Conservation (phyloP, 1,140 invertebrate genomes). For the Onthophagus taurus region DNA sequence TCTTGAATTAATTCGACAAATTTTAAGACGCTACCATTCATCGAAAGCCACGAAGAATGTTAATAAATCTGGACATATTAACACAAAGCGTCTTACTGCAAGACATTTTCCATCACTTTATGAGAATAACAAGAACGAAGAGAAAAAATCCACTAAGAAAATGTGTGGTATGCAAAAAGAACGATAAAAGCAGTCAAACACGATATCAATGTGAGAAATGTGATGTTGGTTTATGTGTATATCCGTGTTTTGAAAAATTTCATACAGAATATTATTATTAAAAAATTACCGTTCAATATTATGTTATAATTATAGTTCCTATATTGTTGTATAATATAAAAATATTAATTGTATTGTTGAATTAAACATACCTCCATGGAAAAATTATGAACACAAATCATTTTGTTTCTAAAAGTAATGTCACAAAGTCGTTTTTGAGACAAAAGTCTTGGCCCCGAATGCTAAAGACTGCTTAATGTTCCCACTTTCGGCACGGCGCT, state of each 20-base stretch:
- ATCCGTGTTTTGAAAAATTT: slow-evolving; percentile 19
- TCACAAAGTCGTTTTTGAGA: no score
- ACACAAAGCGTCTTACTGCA: slow-evolving; percentile 2
- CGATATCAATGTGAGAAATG: slow-evolving; percentile 20
- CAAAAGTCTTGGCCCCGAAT: no score
- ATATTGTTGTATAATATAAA: no score
- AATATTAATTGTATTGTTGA: no score
- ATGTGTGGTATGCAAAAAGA: slow-evolving; percentile 17
- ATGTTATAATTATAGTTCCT: no score
- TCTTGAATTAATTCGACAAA: neutral
- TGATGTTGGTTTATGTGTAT: slow-evolving; percentile 17
- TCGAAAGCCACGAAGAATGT: neutral
- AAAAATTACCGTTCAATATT: no score
- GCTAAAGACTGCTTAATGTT: no score
- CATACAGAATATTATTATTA: no score
- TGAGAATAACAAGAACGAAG: slow-evolving; percentile 1
- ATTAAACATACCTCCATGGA: no score
- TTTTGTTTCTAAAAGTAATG: no score
- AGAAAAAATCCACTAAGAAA: slow-evolving; percentile 10
- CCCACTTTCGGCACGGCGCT: no score
- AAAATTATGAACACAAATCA: no score
- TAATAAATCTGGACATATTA: neutral
- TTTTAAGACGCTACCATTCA: neutral
- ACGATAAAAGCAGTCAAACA: slow-evolving; percentile 12
- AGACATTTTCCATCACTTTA: slow-evolving; percentile 12